These are phyloP conservation scores for Leptoteleia sp. DNA, from an alignment of 1,140 invertebrate species.

Conservation along the genomic window DNA sequence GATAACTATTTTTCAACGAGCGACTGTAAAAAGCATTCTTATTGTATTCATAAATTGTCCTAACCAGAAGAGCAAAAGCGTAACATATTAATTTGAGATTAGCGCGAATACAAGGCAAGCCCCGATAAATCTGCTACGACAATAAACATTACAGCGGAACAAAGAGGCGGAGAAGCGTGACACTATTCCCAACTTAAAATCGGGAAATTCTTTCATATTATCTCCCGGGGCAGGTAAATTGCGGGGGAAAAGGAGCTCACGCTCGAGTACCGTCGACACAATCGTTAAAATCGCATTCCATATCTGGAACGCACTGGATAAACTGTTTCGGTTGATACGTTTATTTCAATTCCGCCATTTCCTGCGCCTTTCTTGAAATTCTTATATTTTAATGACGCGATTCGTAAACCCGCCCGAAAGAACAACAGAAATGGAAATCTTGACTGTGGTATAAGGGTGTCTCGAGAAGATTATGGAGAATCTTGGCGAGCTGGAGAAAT, in stretches of 20 bases:
- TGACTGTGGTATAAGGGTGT: conserved; percentile 14
- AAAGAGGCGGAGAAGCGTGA: conserved; percentile 20
- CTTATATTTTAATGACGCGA: conserved; percentile 44
- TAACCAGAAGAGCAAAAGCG: neutral
- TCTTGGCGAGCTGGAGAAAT: conserved; percentile 15
- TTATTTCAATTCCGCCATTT: conserved; percentile 40
- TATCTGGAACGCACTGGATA: conserved; percentile 10
- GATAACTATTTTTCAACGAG: conserved; percentile 7
- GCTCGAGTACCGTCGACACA: conserved; percentile 19
- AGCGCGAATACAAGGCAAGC: conserved; percentile 16
- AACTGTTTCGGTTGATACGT: conserved; percentile 28
- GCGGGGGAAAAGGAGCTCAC: conserved; percentile 6
- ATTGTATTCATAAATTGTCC: conserved; percentile 27
- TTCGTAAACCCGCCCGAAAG: conserved; percentile 32
- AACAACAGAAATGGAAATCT: conserved; percentile 31
- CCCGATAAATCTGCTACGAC: conserved; percentile 33
- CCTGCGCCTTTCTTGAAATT: conserved; percentile 10
- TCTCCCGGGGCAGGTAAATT: conserved; percentile 18
- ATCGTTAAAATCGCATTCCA: conserved; percentile 44
- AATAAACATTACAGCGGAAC: conserved; percentile 29
- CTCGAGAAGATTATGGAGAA: conserved; percentile 12
- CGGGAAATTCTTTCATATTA: conserved; percentile 46
- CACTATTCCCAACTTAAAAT: conserved; percentile 29
- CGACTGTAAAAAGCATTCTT: conserved; percentile 16
- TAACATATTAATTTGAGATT: conserved; percentile 24